A percentile compares a stretch with the other conserved stretches of the same genome.
These are phyloP conservation scores for Xylocampa areola DNA, from an alignment of 2,888 invertebrate genomes.

Conservation along the genomic window DNA sequence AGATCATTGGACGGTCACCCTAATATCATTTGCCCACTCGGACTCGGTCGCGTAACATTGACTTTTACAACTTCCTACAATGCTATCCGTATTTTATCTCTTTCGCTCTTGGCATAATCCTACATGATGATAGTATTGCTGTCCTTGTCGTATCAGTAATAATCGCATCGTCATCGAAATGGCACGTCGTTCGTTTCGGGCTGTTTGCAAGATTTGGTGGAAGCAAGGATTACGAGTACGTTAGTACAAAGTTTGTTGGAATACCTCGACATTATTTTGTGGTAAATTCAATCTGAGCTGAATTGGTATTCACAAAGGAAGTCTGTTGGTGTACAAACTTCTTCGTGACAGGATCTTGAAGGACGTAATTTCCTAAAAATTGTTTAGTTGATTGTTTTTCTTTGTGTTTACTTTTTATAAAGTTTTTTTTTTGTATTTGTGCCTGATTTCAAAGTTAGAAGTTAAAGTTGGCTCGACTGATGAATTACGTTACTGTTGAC, in stretches of 20 bases:
- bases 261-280: constrained; percentile 8
- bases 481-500: too few species aligned
- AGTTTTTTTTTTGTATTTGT: too few species aligned
- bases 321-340: constrained; percentile 9
- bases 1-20: constrained; percentile 14
- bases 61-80: constrained; percentile 55
- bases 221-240: constrained; percentile 23
- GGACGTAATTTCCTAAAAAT: background rate
- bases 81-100: constrained; percentile 29
- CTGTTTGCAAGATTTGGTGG: constrained; percentile 48
- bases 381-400: background rate
- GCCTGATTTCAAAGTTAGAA: too few species aligned
- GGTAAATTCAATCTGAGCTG: constrained; percentile 13
- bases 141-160: constrained; percentile 48
- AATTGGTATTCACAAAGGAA: constrained; percentile 27
- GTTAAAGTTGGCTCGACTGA: too few species aligned
- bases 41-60: constrained; percentile 55
- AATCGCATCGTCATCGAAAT: constrained; percentile 54
- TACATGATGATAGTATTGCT: constrained; percentile 22
- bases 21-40: constrained; percentile 35
- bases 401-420: background rate
- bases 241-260: constrained; percentile 8
- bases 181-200: constrained; percentile 44
- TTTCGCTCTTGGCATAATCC: constrained; percentile 12
- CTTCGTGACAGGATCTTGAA: background rate